A percentile compares a stretch with the other conserved stretches of the same genome.
These are phyloP conservation scores for Oscheius sp. DNA, from an alignment of 2,888 invertebrate species.

Conservation along the genomic window DNA sequence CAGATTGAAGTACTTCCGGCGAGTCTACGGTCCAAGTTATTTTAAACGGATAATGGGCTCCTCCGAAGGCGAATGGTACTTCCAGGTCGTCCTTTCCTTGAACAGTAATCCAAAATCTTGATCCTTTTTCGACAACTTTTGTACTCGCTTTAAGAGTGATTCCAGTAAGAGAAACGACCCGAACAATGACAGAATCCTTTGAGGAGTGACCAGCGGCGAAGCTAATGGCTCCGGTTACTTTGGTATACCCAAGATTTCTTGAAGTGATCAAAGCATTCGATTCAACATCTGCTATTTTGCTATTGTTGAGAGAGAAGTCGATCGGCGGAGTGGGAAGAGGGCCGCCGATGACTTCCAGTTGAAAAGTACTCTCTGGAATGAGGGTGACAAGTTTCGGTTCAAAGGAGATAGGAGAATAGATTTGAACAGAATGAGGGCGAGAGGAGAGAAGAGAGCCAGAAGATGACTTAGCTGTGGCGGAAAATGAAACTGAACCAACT, in stretches of 20 bases:
- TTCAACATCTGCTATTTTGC: constrained; percentile 52
- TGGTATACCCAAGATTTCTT: constrained; percentile 50
- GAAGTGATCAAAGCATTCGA: constrained; percentile 59
- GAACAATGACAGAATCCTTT: constrained; percentile 53
- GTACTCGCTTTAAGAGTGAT: constrained; percentile 48
- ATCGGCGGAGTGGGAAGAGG: constrained; percentile 56
- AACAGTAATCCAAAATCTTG: constrained; percentile 41
- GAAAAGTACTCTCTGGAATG: constrained; percentile 59
- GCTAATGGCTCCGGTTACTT: constrained; percentile 53
- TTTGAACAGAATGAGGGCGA: constrained; percentile 43
- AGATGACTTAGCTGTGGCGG: constrained; percentile 45
- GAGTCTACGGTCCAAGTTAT: constrained; percentile 46
- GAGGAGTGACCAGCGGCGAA: constrained; percentile 50
- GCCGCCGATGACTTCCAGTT: constrained; percentile 61
- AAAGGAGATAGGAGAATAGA: constrained; percentile 58
- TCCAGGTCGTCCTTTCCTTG: constrained; percentile 50
- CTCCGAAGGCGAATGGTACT: constrained; percentile 62
- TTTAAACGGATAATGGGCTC: constrained; percentile 58
- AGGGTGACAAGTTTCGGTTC: constrained; percentile 57
- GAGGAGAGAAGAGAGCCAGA: constrained; percentile 40
- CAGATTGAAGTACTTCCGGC: constrained; percentile 33
- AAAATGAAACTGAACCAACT: constrained; percentile 45
- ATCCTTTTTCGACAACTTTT: constrained; percentile 50
- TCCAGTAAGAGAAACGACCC: constrained; percentile 58
- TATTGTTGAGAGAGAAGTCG: constrained; percentile 51